Evolutionary conservation across 2,113 vertebrate species (phyloP).

Genomic region (Genyomyrus donnyi): DNA sequence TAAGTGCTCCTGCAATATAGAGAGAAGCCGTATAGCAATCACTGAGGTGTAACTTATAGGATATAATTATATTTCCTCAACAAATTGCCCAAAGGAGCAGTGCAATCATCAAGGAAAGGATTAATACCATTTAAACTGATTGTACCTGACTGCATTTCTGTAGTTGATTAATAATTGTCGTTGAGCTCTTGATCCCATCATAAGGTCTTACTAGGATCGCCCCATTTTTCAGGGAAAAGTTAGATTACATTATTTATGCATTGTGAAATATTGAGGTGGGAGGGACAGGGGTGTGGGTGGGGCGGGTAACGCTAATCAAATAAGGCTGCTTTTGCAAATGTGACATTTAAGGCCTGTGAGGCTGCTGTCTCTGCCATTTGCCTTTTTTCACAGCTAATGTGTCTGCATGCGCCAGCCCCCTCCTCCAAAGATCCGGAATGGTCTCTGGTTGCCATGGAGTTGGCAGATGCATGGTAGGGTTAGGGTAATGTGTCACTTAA

Average conservation of each 20-base stretch:
- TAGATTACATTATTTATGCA: conserved; percentile 57
- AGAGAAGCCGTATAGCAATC: conserved; percentile 48
- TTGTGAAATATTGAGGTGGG: conserved; percentile 34
- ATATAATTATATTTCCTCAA: conserved; percentile 63
- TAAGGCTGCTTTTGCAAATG: conserved; percentile 35
- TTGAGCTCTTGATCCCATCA: conserved; percentile 53
- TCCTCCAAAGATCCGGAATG: background rate
- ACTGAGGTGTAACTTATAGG: conserved; percentile 54
- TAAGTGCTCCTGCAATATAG: background rate
- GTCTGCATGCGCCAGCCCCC: background rate
- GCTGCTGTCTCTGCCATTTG: background rate
- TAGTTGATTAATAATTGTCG: conserved; percentile 64
- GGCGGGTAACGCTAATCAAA: conserved; percentile 30
- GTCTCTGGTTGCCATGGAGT: background rate
- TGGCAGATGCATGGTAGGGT: background rate
- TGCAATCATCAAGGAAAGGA: conserved; percentile 50
- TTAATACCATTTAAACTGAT: conserved; percentile 64
- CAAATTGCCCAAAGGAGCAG: conserved; percentile 60
- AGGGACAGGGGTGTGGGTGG: background rate
- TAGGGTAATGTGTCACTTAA: background rate
- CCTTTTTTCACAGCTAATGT: background rate
- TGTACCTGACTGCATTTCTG: conserved; percentile 55
- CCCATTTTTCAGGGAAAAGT: conserved; percentile 53
- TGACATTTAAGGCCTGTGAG: conserved; percentile 19
- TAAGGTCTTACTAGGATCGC: conserved; percentile 60